Base-by-base conservation (phyloP, 2,797 vertebrate genomes). In the Characodon lateralis region DNA sequence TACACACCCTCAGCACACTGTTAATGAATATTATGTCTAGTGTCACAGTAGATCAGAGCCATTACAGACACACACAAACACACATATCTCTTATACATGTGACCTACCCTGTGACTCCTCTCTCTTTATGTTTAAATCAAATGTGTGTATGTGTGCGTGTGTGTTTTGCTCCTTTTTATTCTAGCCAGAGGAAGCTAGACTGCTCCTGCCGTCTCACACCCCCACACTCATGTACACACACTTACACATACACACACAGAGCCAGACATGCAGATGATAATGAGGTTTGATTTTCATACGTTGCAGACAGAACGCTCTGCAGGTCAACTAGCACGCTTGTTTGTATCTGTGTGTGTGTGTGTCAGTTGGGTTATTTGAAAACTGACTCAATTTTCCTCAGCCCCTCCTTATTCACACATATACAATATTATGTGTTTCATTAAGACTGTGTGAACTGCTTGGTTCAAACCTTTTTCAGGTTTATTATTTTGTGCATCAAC, bases 231-330 rank as follows among this genome's bases (percentile, higher is more conserved):
- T 74, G 69, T 72, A 70, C 80, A 82, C 77, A 79, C 74, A 71
- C 76, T 66, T 78, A 79, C 71, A 78, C 77, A 85, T 77, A 78
- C 74, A 50, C 73, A 46, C 72, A 51, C 61, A 59, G 51, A 87
- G 79, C 87, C 92, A 94, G 92, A 94, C 91, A 85, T 83, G 82
- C 87, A 83, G 87, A 86, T 92, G 91, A 95, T 95, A 95, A 95
- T 95, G 83, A 95, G 94, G 91, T 94, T 93, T 94, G 89, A 93
- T 95, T 96, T 93, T 95, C 94, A 94, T 93, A 88, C 77, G 91
- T 93, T 94, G 95, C 93, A 95, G 96, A 94, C 89, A 85, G 88
- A 83, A 22, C 75, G 86, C 88, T 87, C 87, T 85, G 90, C 84
- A 72, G 89, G 93, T 91, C 87, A 88, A 77, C 77, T 71, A 16